Evolutionary conservation across 37 sponge, comb jelly and placozoan species (phyloP).

Genomic region (Amphimedon queenslandica): DNA sequence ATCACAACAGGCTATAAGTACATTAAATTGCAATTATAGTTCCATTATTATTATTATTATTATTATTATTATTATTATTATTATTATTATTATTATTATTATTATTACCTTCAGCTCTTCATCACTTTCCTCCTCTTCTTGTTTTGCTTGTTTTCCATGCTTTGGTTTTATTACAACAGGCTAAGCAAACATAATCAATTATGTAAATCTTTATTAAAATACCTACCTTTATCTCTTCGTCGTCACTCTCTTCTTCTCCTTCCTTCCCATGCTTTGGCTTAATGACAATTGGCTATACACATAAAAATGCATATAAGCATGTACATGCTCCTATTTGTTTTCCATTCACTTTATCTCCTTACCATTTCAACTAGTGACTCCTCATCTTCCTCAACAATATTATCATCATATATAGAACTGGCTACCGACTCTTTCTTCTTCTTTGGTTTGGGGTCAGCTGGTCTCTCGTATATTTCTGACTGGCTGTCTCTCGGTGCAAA

Average conservation of each 20-base stretch:
- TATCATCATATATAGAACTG: background rate
- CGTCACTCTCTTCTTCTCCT: background rate
- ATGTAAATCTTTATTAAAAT: too few relatives aligned
- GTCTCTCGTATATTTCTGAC: background rate
- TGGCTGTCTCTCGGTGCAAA: background rate
- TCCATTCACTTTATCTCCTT: background rate
- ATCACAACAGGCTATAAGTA: too few relatives aligned
- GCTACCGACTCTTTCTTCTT: background rate
- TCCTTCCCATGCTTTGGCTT: background rate
- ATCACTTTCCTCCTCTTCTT: too few relatives aligned
- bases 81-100: too few relatives aligned
- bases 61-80: too few relatives aligned
- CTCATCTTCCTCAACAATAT: background rate
- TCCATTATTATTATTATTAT: too few relatives aligned
- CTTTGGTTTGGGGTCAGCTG: constrained; percentile 4
- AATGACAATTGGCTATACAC: background rate
- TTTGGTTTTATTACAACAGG: too few relatives aligned
- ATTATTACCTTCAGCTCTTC: too few relatives aligned
- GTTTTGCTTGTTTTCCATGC: too few relatives aligned
- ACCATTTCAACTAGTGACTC: background rate
- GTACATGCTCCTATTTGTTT: background rate
- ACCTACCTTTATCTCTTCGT: background rate
- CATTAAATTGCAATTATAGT: too few relatives aligned
- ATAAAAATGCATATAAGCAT: background rate
- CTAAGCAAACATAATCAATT: too few relatives aligned